Percentiles rank a stretch among this genome's conserved stretches.
phyloP scores from a whole-genome alignment of 2,888 invertebrate species.

The Sericinus montela region DNA sequence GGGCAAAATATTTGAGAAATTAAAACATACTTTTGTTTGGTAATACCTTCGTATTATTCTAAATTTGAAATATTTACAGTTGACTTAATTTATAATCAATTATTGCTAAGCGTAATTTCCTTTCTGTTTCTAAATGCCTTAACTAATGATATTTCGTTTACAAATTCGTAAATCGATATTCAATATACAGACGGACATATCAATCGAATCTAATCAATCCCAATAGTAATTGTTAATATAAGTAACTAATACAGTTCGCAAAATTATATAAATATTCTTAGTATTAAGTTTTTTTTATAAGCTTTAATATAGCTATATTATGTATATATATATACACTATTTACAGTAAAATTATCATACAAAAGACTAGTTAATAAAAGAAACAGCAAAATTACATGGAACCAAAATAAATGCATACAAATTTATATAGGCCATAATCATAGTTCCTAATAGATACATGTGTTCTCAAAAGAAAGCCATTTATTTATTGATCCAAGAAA shows the following conservation, averaged over 20 bases:
- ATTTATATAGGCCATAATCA: slow-evolving; percentile 17
- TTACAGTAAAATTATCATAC: slow-evolving; percentile 47
- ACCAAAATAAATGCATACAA: not conserved
- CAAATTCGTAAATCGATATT: slow-evolving; percentile 76
- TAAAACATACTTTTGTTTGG: not conserved
- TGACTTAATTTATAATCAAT: slow-evolving; percentile 48
- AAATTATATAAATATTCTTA: slow-evolving; percentile 34
- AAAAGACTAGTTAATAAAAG: slow-evolving; percentile 55
- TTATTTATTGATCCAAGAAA: not conserved
- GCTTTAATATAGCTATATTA: slow-evolving; percentile 30
- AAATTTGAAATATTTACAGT: slow-evolving; percentile 25
- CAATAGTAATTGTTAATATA: slow-evolving; percentile 57
- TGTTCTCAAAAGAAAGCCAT: not conserved
- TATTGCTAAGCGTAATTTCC: slow-evolving; percentile 73
- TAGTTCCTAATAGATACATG: not conserved
- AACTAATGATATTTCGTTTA: slow-evolving; percentile 70
- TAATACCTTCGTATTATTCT: not conserved
- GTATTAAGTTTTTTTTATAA: slow-evolving; percentile 27
- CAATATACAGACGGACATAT: slow-evolving; percentile 72
- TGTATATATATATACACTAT: slow-evolving; percentile 50
- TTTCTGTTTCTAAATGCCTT: slow-evolving; percentile 54
- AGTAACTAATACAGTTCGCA: slow-evolving; percentile 44
- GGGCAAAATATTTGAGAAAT: slow-evolving; percentile 3
- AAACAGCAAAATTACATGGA: not conserved
- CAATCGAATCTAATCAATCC: slow-evolving; percentile 69